Evolutionary conservation across 2,888 invertebrate species (phyloP), one percentile per base, ranked within the genome.

Genomic region (Hesperia comma): DNA sequence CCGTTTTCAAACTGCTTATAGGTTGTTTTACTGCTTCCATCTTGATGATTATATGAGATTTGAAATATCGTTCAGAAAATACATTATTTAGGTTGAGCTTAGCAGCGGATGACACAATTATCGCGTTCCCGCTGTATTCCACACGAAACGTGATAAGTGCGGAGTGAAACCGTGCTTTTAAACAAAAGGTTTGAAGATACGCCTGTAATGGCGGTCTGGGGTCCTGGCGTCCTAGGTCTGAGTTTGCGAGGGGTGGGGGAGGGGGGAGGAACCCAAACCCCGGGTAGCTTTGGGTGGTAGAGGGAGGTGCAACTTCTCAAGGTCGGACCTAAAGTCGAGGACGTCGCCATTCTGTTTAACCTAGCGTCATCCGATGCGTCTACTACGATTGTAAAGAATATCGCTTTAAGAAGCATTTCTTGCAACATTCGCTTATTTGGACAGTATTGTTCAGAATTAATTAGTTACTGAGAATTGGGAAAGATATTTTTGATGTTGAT

Each of bases 261-360:
- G 43, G 12, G 61, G 51, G 37, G 37, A 4, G 57, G 15, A 17
- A n/a, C 49, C 43, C 43, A n/a, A 46, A 21, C 49, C n/a, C 40
- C 15, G 40, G 17, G 12, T 14, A 41, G 46, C 5, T 7, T 1
- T 46, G 63, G 41, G 41, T n/a, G 57, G 49, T 26, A 75, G 73
- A 74, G 77, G 68, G 57, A 41, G 53, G 64, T 66, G 64, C 64
- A 66, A 66, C 58, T 49, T 64, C 58, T 66, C 64, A 66, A 66
- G 64, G 64, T 66, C 64, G 64, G 58, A 53, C 43, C 43, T 58
- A 43, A 53, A 53, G 64, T 60, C 79, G 79, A 82, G 69, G 70
- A 68, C 71, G 71, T 68, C 69, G 66, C 26, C 57, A 49, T 58
- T 46, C 43, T 15, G 17, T 46, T n/a, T 56, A 63, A 60, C 62